Conservation (phyloP, 2,113 vertebrate genomes). For the Phycodurus eques region DNA sequence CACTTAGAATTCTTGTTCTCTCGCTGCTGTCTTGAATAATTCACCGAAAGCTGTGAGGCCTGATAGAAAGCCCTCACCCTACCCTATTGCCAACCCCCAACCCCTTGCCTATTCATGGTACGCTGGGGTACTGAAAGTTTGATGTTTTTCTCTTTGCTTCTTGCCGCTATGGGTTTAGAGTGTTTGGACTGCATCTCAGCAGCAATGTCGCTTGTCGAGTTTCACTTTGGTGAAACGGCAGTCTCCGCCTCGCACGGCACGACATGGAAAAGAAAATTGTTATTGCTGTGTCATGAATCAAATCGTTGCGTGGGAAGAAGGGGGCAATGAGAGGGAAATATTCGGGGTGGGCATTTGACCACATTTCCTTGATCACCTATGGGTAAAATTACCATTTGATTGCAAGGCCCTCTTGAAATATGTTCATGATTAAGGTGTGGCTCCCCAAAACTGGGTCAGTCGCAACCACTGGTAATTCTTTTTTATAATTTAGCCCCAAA, state of each 20-base stretch:
- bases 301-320: slow-evolving; percentile 1
- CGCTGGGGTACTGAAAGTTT: slow-evolving; percentile 46
- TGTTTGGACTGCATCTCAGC: slow-evolving; percentile 24
- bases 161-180: slow-evolving; percentile 36
- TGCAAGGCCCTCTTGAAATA: not conserved
- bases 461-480: no score
- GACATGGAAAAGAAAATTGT: slow-evolving; percentile 3
- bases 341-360: not conserved
- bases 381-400: not conserved
- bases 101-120: slow-evolving; percentile 26
- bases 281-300: slow-evolving; percentile 18
- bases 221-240: slow-evolving; percentile 19
- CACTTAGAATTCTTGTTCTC: slow-evolving; percentile 68
- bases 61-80: slow-evolving; percentile 39
- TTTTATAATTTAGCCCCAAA: no score
- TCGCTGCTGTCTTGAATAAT: slow-evolving; percentile 70
- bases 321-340: not conserved
- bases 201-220: slow-evolving; percentile 27
- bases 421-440: not conserved
- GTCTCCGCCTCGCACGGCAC: slow-evolving; percentile 16
- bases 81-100: not conserved
- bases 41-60: slow-evolving; percentile 54
- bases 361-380: not conserved
- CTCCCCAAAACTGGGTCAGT: not conserved
- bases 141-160: slow-evolving; percentile 38